These are phyloP conservation scores for Tauraco hartlaubi DNA, from an alignment of 2,797 vertebrate species.

Conservation along the genomic window DNA sequence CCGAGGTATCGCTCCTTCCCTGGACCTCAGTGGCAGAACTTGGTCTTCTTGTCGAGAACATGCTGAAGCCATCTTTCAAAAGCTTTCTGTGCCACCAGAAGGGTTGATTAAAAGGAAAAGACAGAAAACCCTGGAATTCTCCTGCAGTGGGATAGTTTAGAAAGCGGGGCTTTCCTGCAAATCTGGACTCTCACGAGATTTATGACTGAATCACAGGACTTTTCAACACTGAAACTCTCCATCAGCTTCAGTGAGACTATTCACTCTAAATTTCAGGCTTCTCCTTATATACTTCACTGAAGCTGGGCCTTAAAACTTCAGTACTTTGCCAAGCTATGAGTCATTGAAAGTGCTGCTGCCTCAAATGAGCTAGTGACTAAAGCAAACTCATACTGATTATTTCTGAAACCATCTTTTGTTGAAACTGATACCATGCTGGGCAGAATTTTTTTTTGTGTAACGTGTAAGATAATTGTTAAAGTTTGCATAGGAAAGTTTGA, in stretches of 20 bases:
- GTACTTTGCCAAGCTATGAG: not conserved
- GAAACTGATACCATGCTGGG: not conserved
- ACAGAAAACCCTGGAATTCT: not conserved
- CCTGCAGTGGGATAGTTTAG: not conserved
- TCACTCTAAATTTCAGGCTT: not conserved
- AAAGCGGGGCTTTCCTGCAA: not conserved
- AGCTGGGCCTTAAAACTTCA: not conserved
- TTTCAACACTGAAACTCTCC: not conserved
- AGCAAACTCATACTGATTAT: not conserved
- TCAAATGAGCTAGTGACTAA: conserved; percentile 10
- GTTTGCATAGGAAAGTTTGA: not conserved
- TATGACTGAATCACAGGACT: not conserved
- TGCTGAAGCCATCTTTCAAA: not conserved
- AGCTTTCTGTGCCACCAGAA: not conserved
- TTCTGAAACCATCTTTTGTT: not conserved
- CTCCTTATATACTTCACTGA: not conserved
- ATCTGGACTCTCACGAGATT: not conserved
- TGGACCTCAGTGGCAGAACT: not conserved
- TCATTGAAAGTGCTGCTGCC: not conserved
- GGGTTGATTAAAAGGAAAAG: not conserved
- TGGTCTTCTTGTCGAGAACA: not conserved
- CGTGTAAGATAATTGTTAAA: not conserved
- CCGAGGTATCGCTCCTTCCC: not conserved
- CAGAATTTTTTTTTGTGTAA: not conserved
- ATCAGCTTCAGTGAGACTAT: conserved; percentile 19